These are phyloP conservation scores for Dendroctonus ponderosae DNA, from an alignment of 1,140 invertebrate species.

Conservation along the genomic window DNA sequence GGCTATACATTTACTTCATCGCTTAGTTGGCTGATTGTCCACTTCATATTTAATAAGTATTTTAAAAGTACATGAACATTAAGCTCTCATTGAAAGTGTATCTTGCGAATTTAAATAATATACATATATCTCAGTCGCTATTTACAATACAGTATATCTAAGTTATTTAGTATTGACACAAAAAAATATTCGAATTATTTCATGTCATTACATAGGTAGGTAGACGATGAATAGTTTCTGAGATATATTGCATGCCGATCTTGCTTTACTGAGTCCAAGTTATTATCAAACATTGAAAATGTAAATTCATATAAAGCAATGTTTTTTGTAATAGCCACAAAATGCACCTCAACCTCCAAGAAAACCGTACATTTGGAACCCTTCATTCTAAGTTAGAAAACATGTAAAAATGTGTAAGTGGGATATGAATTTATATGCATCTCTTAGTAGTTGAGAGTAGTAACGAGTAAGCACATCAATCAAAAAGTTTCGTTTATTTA, in stretches of 20 bases:
- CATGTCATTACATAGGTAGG: too few relatives aligned
- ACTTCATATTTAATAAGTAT: too few relatives aligned
- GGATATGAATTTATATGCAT: not conserved
- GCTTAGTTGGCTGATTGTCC: too few relatives aligned
- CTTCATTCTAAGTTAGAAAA: slow-evolving; percentile 36
- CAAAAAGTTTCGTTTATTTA: not conserved
- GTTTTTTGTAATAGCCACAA: slow-evolving; percentile 34
- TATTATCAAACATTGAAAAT: not conserved
- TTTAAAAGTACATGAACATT: too few relatives aligned
- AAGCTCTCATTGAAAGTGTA: too few relatives aligned
- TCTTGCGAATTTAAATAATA: too few relatives aligned
- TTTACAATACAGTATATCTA: too few relatives aligned
- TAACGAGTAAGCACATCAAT: slow-evolving; percentile 2
- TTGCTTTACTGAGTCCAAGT: not conserved
- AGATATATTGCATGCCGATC: not conserved
- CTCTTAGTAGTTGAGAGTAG: not conserved
- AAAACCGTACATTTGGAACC: slow-evolving; percentile 44
- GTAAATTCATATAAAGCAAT: not conserved
- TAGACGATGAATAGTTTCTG: not conserved
- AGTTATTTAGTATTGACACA: too few relatives aligned
- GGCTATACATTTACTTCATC: too few relatives aligned
- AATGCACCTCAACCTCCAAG: slow-evolving; percentile 35
- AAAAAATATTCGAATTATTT: too few relatives aligned
- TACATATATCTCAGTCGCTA: too few relatives aligned
- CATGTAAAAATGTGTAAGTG: slow-evolving; percentile 1